phyloP scores from a whole-genome alignment of 2,113 vertebrate genomes.

The Varanus salvator region DNA sequence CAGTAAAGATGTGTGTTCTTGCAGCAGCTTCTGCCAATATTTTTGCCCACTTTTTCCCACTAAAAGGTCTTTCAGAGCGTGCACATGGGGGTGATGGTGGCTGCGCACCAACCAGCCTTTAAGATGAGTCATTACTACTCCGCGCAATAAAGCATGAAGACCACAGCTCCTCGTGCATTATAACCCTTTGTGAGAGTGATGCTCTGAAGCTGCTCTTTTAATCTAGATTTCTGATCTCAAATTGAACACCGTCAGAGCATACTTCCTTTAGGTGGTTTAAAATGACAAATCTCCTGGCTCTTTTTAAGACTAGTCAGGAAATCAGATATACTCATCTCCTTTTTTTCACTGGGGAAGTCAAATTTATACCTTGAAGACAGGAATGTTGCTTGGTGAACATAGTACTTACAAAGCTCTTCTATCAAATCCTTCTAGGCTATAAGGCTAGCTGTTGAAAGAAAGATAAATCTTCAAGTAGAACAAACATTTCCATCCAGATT shows the following conservation, averaged over 20 bases:
- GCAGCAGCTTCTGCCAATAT: not conserved
- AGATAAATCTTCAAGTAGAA: not conserved
- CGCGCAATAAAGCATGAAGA: not conserved
- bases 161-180: not conserved
- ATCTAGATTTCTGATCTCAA: slow-evolving; percentile 5
- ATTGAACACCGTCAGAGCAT: not conserved
- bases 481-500: slow-evolving; percentile 19
- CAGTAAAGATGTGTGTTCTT: not conserved
- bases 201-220: slow-evolving; percentile 7
- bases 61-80: not conserved
- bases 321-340: not conserved
- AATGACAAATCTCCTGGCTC: slow-evolving; percentile 13
- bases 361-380: slow-evolving; percentile 2
- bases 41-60: not conserved
- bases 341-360: slow-evolving; percentile 3
- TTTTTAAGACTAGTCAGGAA: not conserved
- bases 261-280: not conserved
- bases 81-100: not conserved
- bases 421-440: not conserved
- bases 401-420: not conserved
- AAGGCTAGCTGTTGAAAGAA: not conserved
- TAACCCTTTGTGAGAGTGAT: not conserved
- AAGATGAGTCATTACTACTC: not conserved
- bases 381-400: slow-evolving; percentile 2
- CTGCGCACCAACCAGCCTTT: not conserved